Percentiles rank a stretch among this genome's conserved stretches.
Evolutionary conservation across 2,888 invertebrate species (phyloP).

Genomic region (Chydorus sphaericus): DNA sequence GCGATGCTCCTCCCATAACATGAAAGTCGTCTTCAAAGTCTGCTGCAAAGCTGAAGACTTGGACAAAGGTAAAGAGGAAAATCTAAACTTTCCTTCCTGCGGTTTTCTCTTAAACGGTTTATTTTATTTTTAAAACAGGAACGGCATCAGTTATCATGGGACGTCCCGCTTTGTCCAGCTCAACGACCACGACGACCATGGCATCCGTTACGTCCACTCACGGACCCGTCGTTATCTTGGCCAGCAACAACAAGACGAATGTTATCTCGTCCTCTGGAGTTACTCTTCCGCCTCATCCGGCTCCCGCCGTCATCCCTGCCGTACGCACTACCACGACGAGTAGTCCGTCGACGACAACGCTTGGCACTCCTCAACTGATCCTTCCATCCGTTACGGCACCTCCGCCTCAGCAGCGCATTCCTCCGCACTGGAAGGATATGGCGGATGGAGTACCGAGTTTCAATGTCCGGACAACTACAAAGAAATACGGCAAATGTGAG

Average conservation of each 20-base stretch:
- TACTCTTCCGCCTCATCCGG: no score
- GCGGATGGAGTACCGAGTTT: slow-evolving; percentile 23
- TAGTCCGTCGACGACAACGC: slow-evolving; percentile 22
- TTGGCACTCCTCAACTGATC: slow-evolving; percentile 1
- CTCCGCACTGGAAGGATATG: slow-evolving; percentile 20
- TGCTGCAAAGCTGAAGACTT: slow-evolving; percentile 63
- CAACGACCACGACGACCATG: slow-evolving; percentile 31
- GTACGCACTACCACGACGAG: slow-evolving; percentile 24
- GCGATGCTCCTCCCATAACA: slow-evolving; percentile 78
- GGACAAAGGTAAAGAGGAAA: slow-evolving; percentile 11
- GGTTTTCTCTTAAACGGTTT: neutral
- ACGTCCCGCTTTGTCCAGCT: slow-evolving; percentile 16
- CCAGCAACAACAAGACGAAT: slow-evolving; percentile 22
- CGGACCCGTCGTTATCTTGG: neutral
- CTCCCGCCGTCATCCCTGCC: no score
- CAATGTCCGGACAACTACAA: slow-evolving; percentile 46
- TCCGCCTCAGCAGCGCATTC: no score
- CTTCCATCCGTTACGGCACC: slow-evolving; percentile 15
- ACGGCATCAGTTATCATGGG: slow-evolving; percentile 5
- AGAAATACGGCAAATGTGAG: slow-evolving; percentile 43
- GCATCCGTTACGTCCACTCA: slow-evolving; percentile 24
- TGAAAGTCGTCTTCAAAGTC: slow-evolving; percentile 91
- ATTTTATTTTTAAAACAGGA: neutral
- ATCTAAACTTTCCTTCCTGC: no score
- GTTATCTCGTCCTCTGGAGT: slow-evolving; percentile 24